These are phyloP conservation scores for Drosophila nebulosa DNA, from an alignment of 1,140 invertebrate genomes.

Conservation along the genomic window DNA sequence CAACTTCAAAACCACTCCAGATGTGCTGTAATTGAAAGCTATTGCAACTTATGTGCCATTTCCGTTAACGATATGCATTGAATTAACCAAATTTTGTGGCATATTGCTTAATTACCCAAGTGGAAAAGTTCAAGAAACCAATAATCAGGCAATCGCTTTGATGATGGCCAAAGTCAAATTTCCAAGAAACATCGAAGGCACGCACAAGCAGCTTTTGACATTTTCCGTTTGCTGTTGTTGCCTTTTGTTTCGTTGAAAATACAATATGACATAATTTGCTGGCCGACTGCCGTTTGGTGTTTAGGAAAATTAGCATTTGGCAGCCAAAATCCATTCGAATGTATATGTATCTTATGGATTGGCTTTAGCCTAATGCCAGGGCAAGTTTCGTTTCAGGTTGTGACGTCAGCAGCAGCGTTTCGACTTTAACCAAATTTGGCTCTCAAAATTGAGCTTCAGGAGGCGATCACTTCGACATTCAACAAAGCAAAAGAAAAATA, in stretches of 20 bases:
- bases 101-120: conserved; percentile 56
- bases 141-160: conserved; percentile 11
- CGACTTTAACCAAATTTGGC: conserved; percentile 60
- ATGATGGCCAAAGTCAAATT: conserved; percentile 7
- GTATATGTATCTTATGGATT: conserved; percentile 4
- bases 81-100: conserved; percentile 26
- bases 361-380: neutral
- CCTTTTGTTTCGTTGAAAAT: conserved; percentile 27
- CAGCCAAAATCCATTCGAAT: conserved; percentile 26
- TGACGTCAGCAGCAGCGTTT: conserved; percentile 47
- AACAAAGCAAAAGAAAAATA: neutral
- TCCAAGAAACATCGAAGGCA: conserved; percentile 61
- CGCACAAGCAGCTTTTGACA: conserved; percentile 70
- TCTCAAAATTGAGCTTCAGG: conserved; percentile 25
- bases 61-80: conserved; percentile 37
- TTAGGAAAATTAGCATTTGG: conserved; percentile 25
- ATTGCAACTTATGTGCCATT: conserved; percentile 31
- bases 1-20: conserved; percentile 29
- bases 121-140: conserved; percentile 31
- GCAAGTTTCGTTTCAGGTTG: conserved; percentile 5
- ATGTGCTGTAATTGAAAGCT: conserved; percentile 44
- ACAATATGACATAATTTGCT: conserved; percentile 62
- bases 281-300: neutral
- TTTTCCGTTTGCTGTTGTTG: conserved; percentile 26
- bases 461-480: conserved; percentile 16